phyloP scores from a whole-genome alignment of 2,888 invertebrate genomes.

The Caenorhabditis zanzibari region DNA sequence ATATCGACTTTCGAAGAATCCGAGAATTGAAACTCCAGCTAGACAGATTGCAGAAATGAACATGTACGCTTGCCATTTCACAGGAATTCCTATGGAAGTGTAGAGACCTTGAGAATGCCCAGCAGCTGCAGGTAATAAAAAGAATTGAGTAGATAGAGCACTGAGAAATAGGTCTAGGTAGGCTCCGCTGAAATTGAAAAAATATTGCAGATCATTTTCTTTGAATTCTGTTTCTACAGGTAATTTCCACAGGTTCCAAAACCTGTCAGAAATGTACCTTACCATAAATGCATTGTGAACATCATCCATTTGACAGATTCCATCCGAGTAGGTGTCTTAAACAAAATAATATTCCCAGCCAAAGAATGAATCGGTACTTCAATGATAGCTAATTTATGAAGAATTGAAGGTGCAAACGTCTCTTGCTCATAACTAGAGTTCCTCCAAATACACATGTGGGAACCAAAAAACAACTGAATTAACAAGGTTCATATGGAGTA shows the following conservation, averaged over 20 bases:
- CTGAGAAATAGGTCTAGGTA: conserved; percentile 51
- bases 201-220: not conserved
- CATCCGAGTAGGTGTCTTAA: conserved; percentile 42
- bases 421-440: conserved; percentile 37
- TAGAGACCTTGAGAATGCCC: conserved; percentile 30
- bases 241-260: too few relatives aligned
- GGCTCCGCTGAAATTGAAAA: conserved; percentile 40
- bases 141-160: conserved; percentile 43
- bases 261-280: too few relatives aligned
- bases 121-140: conserved; percentile 36
- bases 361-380: conserved; percentile 25
- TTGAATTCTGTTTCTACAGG: too few relatives aligned
- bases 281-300: conserved; percentile 46
- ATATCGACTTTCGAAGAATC: conserved; percentile 39
- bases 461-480: not conserved
- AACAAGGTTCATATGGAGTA: too few relatives aligned
- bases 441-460: conserved; percentile 35
- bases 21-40: conserved; percentile 21
- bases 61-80: conserved; percentile 42
- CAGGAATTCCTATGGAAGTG: conserved; percentile 11
- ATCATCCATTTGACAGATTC: conserved; percentile 47
- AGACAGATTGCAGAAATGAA: conserved; percentile 39
- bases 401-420: conserved; percentile 43
- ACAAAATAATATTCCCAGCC: conserved; percentile 26
- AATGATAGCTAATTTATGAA: conserved; percentile 30